Evolutionary conservation across 30 jellyfish, hydroid and myxozoan genomes (phyloP).

Genomic region (Phacellophora camtschatica): DNA sequence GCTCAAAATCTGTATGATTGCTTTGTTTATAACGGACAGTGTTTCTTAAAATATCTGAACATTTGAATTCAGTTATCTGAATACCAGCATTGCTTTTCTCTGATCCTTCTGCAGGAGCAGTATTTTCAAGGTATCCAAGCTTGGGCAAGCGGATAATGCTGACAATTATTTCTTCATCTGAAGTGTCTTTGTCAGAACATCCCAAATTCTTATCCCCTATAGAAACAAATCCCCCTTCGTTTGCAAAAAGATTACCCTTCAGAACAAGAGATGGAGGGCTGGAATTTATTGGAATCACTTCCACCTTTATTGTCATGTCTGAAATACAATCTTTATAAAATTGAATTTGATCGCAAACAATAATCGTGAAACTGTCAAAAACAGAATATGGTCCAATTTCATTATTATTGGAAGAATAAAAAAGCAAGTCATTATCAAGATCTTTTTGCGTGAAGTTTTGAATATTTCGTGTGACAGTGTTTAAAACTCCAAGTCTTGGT

Average conservation of each 20-base stretch:
- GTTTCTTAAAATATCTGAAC: constrained; percentile 7
- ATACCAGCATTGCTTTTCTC: constrained; percentile 48
- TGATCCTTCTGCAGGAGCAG: constrained; percentile 56
- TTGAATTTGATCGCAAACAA: constrained; percentile 18
- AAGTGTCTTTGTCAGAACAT: constrained; percentile 38
- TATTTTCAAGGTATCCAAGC: constrained; percentile 45
- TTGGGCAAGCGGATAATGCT: constrained; percentile 12
- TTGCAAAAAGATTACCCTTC: neutral
- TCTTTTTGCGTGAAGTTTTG: constrained; percentile 18
- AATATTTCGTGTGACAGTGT: neutral
- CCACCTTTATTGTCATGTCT: neutral
- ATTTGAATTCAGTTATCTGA: constrained; percentile 32
- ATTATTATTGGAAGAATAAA: neutral
- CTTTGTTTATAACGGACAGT: constrained; percentile 15
- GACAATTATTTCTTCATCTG: constrained; percentile 4
- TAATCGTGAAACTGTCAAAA: constrained; percentile 21
- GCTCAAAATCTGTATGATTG: constrained; percentile 53
- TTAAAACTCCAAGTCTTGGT: constrained; percentile 18
- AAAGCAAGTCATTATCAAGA: constrained; percentile 1
- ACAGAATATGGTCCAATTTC: constrained; percentile 44
- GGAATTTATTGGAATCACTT: constrained; percentile 36
- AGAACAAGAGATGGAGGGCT: constrained; percentile 22
- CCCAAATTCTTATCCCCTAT: neutral
- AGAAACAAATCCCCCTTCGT: constrained; percentile 15
- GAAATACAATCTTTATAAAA: constrained; percentile 8